Conservation (phyloP, 2,797 vertebrate species). For the Anabacerthia variegaticeps region DNA sequence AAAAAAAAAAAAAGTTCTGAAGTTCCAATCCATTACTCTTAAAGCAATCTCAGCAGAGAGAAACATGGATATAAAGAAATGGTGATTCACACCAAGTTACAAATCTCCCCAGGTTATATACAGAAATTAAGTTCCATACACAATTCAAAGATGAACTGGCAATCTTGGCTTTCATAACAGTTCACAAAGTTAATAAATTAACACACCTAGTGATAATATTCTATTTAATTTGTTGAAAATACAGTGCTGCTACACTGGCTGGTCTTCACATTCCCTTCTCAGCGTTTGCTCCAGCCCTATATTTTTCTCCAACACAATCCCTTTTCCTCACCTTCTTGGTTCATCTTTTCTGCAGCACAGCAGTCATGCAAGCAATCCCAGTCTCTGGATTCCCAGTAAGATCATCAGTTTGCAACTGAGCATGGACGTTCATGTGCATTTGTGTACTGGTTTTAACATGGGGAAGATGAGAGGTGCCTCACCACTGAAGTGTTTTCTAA, state of each 20-base stretch:
- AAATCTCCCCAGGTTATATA: not conserved
- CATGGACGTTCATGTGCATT: not conserved
- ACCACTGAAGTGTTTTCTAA: not conserved
- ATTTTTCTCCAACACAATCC: not conserved
- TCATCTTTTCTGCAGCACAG: not conserved
- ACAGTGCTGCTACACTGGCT: not conserved
- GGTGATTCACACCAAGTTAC: not conserved
- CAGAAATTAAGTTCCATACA: not conserved
- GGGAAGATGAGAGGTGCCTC: not conserved
- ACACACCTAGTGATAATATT: not conserved
- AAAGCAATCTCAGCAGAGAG: not conserved
- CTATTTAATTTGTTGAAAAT: not conserved
- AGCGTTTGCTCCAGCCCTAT: not conserved
- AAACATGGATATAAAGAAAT: not conserved
- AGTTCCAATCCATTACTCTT: not conserved
- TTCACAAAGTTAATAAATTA: not conserved
- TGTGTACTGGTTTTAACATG: accelerated
- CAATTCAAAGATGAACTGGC: not conserved
- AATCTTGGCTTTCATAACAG: not conserved
- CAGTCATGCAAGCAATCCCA: not conserved
- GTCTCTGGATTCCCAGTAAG: not conserved
- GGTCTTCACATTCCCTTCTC: not conserved
- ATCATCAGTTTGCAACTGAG: not conserved
- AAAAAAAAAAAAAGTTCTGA: not conserved
- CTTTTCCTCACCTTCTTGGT: not conserved